A percentile compares a stretch with the other conserved stretches of the same genome.
Evolutionary conservation across 2,113 vertebrate species (phyloP).

Genomic region (Mesitornis unicolor): DNA sequence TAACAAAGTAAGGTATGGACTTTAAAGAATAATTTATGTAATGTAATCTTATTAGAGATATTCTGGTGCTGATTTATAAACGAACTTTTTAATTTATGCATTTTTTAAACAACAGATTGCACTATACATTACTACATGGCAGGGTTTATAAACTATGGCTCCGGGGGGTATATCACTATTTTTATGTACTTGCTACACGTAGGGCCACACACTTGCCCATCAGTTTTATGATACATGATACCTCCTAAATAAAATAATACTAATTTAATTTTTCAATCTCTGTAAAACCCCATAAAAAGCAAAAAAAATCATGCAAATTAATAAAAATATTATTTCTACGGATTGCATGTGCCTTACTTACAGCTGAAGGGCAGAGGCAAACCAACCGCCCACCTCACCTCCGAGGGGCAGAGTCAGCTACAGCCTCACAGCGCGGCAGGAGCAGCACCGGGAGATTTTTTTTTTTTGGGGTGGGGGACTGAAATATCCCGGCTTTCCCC

Average conservation of each 20-base stretch:
- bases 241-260: slow-evolving; percentile 57
- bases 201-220: slow-evolving; percentile 59
- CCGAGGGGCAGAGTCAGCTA: neutral
- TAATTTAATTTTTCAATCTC: slow-evolving; percentile 1
- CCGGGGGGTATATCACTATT: slow-evolving; percentile 69
- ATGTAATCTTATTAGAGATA: slow-evolving; percentile 66
- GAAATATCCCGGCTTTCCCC: neutral
- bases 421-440: neutral
- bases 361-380: neutral
- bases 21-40: slow-evolving; percentile 76
- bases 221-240: slow-evolving; percentile 69
- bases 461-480: neutral
- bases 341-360: slow-evolving; percentile 65
- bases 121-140: slow-evolving; percentile 76
- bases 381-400: neutral
- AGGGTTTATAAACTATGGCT: slow-evolving; percentile 76
- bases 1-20: slow-evolving; percentile 52
- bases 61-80: slow-evolving; percentile 73
- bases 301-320: slow-evolving; percentile 53
- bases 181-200: slow-evolving; percentile 71
- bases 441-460: neutral
- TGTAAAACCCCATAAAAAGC: slow-evolving; percentile 69
- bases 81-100: slow-evolving; percentile 76
- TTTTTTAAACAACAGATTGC: slow-evolving; percentile 76
- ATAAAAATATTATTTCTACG: slow-evolving; percentile 73